Evolutionary conservation across 2,888 invertebrate species (phyloP).

Genomic region (Cephalotes varians): DNA sequence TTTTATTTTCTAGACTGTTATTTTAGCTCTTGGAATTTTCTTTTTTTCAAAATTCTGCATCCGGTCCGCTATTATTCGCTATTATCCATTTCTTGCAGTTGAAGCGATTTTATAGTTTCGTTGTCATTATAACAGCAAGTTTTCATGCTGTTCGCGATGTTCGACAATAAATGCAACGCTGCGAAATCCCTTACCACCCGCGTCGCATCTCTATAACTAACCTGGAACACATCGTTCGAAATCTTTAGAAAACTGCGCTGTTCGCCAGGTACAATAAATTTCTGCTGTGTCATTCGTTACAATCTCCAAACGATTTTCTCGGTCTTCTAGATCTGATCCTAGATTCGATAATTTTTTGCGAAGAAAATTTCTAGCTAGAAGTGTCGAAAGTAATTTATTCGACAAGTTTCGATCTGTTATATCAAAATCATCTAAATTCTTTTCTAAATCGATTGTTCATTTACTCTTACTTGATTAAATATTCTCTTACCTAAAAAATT

Average conservation of each 20-base stretch:
- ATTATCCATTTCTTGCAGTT: background rate
- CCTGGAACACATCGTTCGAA: background rate
- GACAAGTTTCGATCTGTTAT: background rate
- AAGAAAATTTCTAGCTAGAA: background rate
- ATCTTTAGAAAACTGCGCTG: constrained; percentile 8
- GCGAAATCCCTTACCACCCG: constrained; percentile 28
- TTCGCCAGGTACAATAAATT: background rate
- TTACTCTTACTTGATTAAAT: background rate
- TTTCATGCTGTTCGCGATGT: background rate
- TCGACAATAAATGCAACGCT: background rate
- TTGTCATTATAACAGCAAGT: background rate
- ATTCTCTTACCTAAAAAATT: background rate
- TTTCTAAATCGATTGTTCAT: background rate
- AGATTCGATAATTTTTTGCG: background rate
- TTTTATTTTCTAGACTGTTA: background rate
- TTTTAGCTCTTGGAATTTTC: background rate
- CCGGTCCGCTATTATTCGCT: background rate
- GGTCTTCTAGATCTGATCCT: background rate
- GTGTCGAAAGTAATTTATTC: background rate
- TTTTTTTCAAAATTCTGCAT: background rate
- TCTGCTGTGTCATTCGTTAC: background rate
- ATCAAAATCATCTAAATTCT: background rate
- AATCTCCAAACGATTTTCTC: background rate
- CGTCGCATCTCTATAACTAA: background rate
- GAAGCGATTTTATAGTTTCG: background rate